phyloP scores from a whole-genome alignment of 2,113 vertebrate genomes.

The Leiothrix lutea region DNA sequence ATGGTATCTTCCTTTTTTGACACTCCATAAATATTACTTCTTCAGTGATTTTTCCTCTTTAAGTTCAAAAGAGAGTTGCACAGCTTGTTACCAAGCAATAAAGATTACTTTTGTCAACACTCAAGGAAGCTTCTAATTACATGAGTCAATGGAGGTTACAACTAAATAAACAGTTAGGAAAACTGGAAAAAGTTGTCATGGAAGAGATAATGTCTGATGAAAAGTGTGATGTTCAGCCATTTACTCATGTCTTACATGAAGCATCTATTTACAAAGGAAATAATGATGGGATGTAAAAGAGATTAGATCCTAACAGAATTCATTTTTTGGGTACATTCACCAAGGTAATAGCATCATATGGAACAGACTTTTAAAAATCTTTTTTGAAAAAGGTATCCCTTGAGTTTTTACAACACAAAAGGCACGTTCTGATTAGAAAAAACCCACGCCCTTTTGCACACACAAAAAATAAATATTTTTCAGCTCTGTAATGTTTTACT shows the following conservation, averaged over 20 bases:
- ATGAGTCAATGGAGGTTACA: slow-evolving; percentile 69
- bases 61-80: slow-evolving; percentile 44
- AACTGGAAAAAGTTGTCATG: slow-evolving; percentile 63
- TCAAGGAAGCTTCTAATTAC: slow-evolving; percentile 69
- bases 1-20: slow-evolving; percentile 52
- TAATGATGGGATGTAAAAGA: neutral
- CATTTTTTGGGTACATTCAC: neutral
- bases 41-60: slow-evolving; percentile 45
- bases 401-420: neutral
- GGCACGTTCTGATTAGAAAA: neutral
- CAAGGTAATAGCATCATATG: neutral
- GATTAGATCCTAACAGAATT: slow-evolving; percentile 20
- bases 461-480: neutral
- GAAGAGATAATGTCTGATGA: slow-evolving; percentile 55
- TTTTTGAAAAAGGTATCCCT: neutral
- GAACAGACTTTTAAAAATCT: neutral
- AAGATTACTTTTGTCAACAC: slow-evolving; percentile 63
- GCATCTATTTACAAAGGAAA: slow-evolving; percentile 28
- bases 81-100: slow-evolving; percentile 59
- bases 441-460: fast-evolving
- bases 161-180: slow-evolving; percentile 69
- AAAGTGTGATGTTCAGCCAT: slow-evolving; percentile 1
- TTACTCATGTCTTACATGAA: slow-evolving; percentile 53
- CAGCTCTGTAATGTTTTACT: neutral
- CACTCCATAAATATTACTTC: slow-evolving; percentile 57